Evolutionary conservation across 2,888 invertebrate genomes (phyloP), one percentile per base, ranked within the genome.

Genomic region (Coelinius sp.): DNA sequence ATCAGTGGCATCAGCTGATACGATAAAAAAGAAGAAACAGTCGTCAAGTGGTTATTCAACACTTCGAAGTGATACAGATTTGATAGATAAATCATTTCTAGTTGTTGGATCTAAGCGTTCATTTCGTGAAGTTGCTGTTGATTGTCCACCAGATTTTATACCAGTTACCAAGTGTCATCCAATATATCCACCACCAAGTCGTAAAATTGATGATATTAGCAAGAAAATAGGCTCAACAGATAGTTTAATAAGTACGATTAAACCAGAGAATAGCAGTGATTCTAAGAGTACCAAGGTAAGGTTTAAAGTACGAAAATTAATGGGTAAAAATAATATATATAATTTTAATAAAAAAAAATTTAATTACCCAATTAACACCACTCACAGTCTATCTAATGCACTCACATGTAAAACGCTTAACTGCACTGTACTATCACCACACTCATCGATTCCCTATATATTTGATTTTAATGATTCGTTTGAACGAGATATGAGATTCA

Each of bases 11-110:
- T n/a, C 38, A 1, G n/a, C 31, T 1, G 46, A 44, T 14, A 49
- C 38, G 6, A 41, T 24, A 74, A 78, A 1, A 75, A 77, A 79
- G n/a, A 85, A 83, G 74, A 82, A 82, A 25, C 86, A 85, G 27
- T 81, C 84, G n/a, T 85, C 84, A 5, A 86, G 85, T 71, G 88
- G 86, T 3, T 86, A 86, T 72, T 88, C 87, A 71, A 86, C 86
- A 0, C 74, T 88, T 2, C 78, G 85, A 22, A 88, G 87, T 78
- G 86, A 87, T 63, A 79, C 82, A 35, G 84, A 86, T 10, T 77
- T 79, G 27, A 71, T 77, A 44, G 79, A 81, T 56, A 76, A 80
- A 17, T 81, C 82, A 6, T 86, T 82, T 70, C 77, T 85, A 22
- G 81, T 85, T 25, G 78, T 84, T 64, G 81, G 80, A n/a, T 72